These are phyloP conservation scores for Vipera latastei DNA, from an alignment of 2,797 vertebrate species.

Conservation along the genomic window DNA sequence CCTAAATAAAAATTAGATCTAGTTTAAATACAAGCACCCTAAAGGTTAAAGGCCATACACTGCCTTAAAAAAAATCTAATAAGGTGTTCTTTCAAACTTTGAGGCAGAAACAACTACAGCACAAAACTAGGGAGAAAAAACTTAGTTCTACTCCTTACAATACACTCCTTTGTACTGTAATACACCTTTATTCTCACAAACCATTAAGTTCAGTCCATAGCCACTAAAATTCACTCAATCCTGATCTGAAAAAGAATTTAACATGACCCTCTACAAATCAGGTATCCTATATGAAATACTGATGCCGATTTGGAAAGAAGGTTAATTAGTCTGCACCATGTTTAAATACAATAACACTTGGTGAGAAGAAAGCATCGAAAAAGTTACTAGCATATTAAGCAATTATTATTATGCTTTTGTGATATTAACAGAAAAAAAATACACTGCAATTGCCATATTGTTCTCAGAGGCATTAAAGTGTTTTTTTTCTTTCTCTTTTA, in stretches of 20 bases:
- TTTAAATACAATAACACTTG: slow-evolving; percentile 9
- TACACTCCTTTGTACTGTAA: neutral
- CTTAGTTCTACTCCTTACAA: neutral
- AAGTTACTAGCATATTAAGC: neutral
- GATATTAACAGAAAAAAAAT: slow-evolving; percentile 45
- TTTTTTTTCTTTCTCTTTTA: slow-evolving; percentile 17
- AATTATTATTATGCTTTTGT: slow-evolving; percentile 33
- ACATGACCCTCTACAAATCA: neutral
- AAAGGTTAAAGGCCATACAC: neutral
- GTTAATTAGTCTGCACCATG: neutral
- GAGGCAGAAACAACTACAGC: neutral
- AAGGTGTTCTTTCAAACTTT: neutral
- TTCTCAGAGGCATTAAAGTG: slow-evolving; percentile 33
- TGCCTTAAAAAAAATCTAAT: neutral
- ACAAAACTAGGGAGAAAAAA: neutral
- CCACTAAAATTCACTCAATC: neutral
- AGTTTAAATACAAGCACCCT: neutral
- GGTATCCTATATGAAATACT: neutral
- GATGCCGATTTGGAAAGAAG: neutral
- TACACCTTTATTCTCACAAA: neutral
- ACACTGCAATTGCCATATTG: slow-evolving; percentile 36
- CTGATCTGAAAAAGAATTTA: too few species aligned
- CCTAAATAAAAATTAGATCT: neutral
- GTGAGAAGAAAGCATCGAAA: neutral
- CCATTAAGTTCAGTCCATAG: neutral